Evolutionary conservation across 2,113 vertebrate species (phyloP), one percentile per base, ranked within the genome.

Genomic region (Ailurus styani): DNA sequence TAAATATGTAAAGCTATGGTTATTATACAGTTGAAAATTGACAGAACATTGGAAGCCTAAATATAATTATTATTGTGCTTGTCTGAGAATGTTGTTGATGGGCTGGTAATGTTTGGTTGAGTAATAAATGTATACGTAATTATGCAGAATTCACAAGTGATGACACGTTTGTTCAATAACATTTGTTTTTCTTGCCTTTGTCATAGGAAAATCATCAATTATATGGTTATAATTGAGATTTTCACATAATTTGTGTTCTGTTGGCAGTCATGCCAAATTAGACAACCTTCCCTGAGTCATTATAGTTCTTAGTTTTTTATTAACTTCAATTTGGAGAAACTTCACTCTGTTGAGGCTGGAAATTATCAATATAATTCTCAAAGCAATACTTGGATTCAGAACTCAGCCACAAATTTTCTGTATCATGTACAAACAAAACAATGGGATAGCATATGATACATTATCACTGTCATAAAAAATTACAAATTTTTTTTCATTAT

Each of bases 311-410:
- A 42, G 3, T 23, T 73, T 96, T 93, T 87, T 87, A 62, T 84
- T 50, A 83, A 95, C 87, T 96, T 96, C 31, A 83, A 45, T 23
- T 86, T 97, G 73, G 37, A 93, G 64, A 95, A 81, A 78, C 31
- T 55, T 79, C 57, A 75, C 21, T 62, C 54, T 54, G 17, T 70
- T 3, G 37, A 77, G 84, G 20, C 57, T 78, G 23, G 42, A 90
- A 94, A 86, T 60, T 66, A 77, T 50, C 40, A 50, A 45, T 52
- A 68, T 66, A 87, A 79, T 92, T 87, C 84, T 93, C 45, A 20
- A 87, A 95, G 73, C 47, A 92, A 73, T 87, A 54, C 13, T 64
- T 83, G 73, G 27, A 73, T 73, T 37, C 50, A 75, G 79, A 82
- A 62, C 18, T 62, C 60, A 95, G 47, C 13, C 18, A 75, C n/a